Evolutionary conservation across 23 tunicate genomes (phyloP).

Genomic region (Styela plicata): DNA sequence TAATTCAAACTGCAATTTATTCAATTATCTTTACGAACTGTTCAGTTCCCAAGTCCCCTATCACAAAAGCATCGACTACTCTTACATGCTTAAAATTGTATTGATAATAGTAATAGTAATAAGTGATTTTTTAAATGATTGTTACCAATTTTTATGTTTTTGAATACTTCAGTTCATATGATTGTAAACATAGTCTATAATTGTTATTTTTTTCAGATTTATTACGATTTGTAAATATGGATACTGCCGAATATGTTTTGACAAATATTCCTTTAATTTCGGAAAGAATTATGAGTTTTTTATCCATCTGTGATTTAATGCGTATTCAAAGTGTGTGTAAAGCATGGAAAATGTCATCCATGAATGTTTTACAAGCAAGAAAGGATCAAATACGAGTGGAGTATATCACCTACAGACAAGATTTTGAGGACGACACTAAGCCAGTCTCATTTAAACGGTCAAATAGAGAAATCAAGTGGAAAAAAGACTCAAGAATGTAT

Average conservation of each 20-base stretch:
- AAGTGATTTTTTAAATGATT: background rate
- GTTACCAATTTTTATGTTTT: background rate
- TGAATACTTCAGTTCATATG: too few relatives aligned
- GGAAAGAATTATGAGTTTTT: constrained; percentile 1
- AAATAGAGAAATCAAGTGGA: background rate
- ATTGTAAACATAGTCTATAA: background rate
- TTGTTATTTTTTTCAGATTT: background rate
- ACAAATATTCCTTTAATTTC: constrained; percentile 3
- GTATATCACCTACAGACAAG: background rate
- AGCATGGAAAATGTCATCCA: constrained; percentile 13
- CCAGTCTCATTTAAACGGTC: constrained; percentile 8
- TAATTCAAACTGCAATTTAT: too few relatives aligned
- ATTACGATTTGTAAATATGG: constrained; percentile 5
- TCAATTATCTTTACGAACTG: too few relatives aligned
- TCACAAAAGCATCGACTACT: too few relatives aligned
- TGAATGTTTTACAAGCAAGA: background rate
- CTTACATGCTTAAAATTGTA: background rate
- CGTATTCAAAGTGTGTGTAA: constrained; percentile 10
- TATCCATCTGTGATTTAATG: background rate
- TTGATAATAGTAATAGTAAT: background rate
- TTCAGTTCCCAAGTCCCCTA: too few relatives aligned
- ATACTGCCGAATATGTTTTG: constrained; percentile 17
- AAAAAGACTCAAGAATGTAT: constrained; percentile 2
- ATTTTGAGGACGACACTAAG: background rate
- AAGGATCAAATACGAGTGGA: background rate